Evolutionary conservation across 2,888 invertebrate genomes (phyloP).

Genomic region (Nymphalis c-album): DNA sequence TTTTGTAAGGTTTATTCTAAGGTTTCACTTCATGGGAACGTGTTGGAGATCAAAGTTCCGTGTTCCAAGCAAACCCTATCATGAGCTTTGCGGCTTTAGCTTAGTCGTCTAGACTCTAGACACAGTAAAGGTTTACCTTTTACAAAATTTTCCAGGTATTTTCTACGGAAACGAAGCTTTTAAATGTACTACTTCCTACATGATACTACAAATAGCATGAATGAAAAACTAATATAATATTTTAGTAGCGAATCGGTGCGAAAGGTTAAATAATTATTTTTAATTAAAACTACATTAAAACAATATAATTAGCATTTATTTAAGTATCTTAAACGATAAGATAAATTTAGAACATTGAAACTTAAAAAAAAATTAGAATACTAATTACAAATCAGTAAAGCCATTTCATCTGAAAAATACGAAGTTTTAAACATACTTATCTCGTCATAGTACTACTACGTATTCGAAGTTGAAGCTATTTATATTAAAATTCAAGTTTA

Average conservation of each 20-base stretch:
- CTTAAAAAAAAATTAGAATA: too few relatives aligned
- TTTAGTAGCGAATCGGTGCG: conserved; percentile 23
- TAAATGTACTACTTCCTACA: conserved; percentile 16
- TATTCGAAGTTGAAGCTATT: too few relatives aligned
- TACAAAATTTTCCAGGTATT: conserved; percentile 31
- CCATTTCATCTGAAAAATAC: too few relatives aligned
- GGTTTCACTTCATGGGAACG: conserved; percentile 26
- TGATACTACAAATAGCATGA: conserved; percentile 10
- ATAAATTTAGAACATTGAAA: too few relatives aligned
- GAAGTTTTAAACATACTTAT: too few relatives aligned
- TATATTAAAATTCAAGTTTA: too few relatives aligned
- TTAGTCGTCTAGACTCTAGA: conserved; percentile 41
- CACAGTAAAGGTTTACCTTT: conserved; percentile 30
- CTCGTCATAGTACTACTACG: too few relatives aligned
- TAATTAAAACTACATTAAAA: neutral
- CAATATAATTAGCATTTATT: too few relatives aligned
- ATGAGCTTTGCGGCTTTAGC: conserved; percentile 40
- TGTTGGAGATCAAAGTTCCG: conserved; percentile 36
- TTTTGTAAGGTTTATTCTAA: conserved; percentile 16
- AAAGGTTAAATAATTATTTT: neutral
- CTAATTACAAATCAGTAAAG: too few relatives aligned
- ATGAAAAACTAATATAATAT: conserved; percentile 31
- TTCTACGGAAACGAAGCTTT: conserved; percentile 32
- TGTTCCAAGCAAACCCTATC: conserved; percentile 38
- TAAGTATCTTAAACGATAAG: too few relatives aligned